These are phyloP conservation scores for Laupala kohalensis DNA, from an alignment of 1,140 invertebrate species.

Conservation along the genomic window DNA sequence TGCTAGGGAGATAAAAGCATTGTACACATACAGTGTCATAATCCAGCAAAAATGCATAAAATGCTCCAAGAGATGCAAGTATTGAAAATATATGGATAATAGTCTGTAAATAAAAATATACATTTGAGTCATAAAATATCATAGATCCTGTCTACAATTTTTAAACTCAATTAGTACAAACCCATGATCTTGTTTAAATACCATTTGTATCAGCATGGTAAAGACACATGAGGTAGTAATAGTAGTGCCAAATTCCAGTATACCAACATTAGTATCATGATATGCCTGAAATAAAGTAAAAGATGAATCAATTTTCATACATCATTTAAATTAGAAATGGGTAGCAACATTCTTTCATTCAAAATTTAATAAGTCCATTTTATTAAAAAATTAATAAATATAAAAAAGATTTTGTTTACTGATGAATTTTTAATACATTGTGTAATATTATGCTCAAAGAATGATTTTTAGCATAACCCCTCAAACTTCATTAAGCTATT, in stretches of 20 bases:
- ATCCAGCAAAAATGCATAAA: conserved; percentile 70
- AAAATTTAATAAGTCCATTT: too few species aligned
- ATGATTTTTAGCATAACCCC: too few species aligned
- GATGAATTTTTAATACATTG: not conserved
- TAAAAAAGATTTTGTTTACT: not conserved
- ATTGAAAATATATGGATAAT: conserved; percentile 69
- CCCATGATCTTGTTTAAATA: conserved; percentile 85
- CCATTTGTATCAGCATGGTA: conserved; percentile 69
- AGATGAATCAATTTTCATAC: too few species aligned
- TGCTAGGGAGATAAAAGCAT: conserved; percentile 63
- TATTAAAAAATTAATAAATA: not conserved
- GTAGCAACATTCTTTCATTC: too few species aligned
- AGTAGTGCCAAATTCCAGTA: conserved; percentile 83
- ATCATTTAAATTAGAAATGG: too few species aligned
- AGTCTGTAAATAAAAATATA: conserved; percentile 50
- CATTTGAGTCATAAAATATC: conserved; percentile 10
- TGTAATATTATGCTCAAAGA: not conserved
- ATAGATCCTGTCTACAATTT: too few species aligned
- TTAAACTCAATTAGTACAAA: conserved; percentile 31
- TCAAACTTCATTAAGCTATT: too few species aligned
- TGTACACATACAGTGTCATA: conserved; percentile 69
- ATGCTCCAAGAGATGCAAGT: conserved; percentile 59
- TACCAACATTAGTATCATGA: conserved; percentile 59
- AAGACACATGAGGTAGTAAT: conserved; percentile 72
- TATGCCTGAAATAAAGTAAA: conserved; percentile 55